Evolutionary conservation across 2,888 invertebrate species (phyloP).

Genomic region (Liopterus haemorrhoidalis): DNA sequence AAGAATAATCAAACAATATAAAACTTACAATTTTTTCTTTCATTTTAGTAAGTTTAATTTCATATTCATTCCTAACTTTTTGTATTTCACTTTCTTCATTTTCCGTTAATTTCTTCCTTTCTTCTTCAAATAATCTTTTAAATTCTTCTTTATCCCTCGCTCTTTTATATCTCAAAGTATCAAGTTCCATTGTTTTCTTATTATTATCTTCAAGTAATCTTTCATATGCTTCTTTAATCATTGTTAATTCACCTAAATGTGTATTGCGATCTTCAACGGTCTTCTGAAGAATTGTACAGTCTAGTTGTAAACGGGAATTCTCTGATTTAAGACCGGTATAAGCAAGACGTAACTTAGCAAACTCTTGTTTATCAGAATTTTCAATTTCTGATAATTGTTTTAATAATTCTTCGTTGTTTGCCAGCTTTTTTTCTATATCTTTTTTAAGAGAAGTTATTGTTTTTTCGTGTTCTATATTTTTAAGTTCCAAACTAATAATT

Average conservation of each 20-base stretch:
- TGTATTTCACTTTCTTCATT: conserved; percentile 45
- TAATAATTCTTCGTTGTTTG: conserved; percentile 27
- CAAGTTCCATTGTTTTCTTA: conserved; percentile 40
- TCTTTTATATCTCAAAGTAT: conserved; percentile 42
- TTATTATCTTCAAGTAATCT: conserved; percentile 43
- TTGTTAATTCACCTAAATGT: conserved; percentile 32
- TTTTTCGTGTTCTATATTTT: conserved; percentile 34
- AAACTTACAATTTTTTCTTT: conserved; percentile 75
- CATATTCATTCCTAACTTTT: conserved; percentile 61
- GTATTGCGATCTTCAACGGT: conserved; percentile 35
- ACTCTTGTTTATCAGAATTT: conserved; percentile 27
- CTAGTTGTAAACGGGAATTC: conserved; percentile 40
- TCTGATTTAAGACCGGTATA: conserved; percentile 38
- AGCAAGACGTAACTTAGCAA: conserved; percentile 36
- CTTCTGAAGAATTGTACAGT: conserved; percentile 37
- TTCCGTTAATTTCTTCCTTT: conserved; percentile 37
- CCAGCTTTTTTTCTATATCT: conserved; percentile 32
- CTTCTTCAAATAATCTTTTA: conserved; percentile 39
- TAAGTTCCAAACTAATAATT: conserved; percentile 12
- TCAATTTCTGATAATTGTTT: conserved; percentile 8
- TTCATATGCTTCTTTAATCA: conserved; percentile 43
- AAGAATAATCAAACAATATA: conserved; percentile 28
- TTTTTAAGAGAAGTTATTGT: conserved; percentile 31
- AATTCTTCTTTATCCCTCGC: conserved; percentile 42
- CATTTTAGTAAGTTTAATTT: conserved; percentile 69